A percentile compares a stretch with the other conserved stretches of the same genome.
Evolutionary conservation across 2,888 invertebrate species (phyloP).

Genomic region (Idaea dimidiata): DNA sequence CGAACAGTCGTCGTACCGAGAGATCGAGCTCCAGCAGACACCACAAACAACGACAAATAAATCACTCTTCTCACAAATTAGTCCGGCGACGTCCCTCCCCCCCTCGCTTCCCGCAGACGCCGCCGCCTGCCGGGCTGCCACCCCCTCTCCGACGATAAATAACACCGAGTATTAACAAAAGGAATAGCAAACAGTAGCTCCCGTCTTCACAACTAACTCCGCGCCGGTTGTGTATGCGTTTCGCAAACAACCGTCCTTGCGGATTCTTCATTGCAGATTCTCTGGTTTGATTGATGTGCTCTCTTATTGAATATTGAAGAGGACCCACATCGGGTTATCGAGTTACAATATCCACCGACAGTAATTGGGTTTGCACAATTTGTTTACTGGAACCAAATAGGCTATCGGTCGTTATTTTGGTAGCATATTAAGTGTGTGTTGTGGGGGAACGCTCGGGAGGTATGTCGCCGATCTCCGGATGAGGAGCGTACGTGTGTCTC

Average conservation of each 20-base stretch:
- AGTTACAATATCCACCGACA: background rate
- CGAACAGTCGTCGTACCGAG: background rate
- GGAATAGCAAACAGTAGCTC: constrained; percentile 1
- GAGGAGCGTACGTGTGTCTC: no score
- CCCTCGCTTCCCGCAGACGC: background rate
- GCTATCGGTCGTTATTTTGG: no score
- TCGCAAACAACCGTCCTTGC: background rate
- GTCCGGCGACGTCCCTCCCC: background rate
- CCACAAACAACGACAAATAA: background rate
- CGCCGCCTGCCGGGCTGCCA: background rate
- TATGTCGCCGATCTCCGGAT: no score
- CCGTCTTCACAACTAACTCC: background rate
- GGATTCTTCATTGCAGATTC: background rate
- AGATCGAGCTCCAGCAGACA: background rate
- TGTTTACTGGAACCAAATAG: background rate
- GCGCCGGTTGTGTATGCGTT: background rate
- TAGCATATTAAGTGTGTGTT: no score
- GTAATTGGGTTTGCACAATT: background rate
- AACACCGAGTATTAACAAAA: background rate
- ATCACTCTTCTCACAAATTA: background rate
- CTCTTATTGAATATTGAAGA: background rate
- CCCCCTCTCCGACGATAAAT: background rate
- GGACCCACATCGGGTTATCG: background rate
- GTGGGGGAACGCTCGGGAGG: no score
- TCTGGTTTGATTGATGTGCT: background rate